Evolutionary conservation across 2,888 invertebrate genomes (phyloP).

Genomic region (Synanthedon andrenaeformis): DNA sequence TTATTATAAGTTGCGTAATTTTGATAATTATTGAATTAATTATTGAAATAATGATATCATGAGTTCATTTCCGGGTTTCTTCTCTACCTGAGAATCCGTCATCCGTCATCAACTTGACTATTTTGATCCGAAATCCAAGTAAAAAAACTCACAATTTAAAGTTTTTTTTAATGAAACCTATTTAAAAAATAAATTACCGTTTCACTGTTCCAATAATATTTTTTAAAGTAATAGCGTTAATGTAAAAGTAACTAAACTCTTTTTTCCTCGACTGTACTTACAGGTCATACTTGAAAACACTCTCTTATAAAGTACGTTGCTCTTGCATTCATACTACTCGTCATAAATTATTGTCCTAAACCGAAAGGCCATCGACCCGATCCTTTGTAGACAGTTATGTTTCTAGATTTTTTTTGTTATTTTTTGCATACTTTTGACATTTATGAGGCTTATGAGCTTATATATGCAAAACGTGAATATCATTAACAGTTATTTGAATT

Average conservation of each 20-base stretch:
- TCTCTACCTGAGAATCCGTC: no score
- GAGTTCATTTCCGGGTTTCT: no score
- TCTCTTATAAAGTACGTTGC: constrained; percentile 3
- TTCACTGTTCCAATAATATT: no score
- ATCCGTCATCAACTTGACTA: no score
- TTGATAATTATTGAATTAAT: no score
- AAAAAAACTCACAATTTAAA: no score
- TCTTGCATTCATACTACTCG: constrained; percentile 1
- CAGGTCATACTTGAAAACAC: not conserved
- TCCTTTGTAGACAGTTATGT: not conserved
- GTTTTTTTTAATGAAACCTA: no score
- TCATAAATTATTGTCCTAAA: not conserved
- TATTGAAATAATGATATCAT: no score
- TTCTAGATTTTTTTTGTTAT: not conserved
- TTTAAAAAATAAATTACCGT: no score
- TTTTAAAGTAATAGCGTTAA: not conserved
- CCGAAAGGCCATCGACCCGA: not conserved
- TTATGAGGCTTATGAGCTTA: not conserved
- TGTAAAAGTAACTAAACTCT: not conserved
- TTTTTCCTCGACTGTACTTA: constrained; percentile 2
- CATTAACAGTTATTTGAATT: not conserved
- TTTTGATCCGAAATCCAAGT: not conserved
- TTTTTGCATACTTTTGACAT: not conserved
- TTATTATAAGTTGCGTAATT: no score
- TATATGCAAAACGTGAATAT: not conserved